Base-by-base conservation (phyloP, 2,888 invertebrate genomes). In the Lycia hirtaria region DNA sequence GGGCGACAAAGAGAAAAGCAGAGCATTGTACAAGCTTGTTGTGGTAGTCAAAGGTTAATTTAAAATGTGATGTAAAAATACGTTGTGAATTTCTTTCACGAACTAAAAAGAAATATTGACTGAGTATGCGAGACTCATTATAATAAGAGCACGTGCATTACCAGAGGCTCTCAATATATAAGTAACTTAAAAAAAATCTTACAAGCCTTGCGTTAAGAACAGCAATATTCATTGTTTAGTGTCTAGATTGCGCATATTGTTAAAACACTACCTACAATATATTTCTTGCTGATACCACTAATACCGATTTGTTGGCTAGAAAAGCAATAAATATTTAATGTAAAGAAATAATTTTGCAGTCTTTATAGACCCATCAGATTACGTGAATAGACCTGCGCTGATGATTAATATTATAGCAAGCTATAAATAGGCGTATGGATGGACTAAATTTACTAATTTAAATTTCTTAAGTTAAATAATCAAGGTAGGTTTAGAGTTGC, bases 121-220 rank as follows among this genome's bases (percentile, higher is more conserved):
- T 26, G 22, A 45, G 2, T 4, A 14, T 20, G 4, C 20, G 20
- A 32, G 32, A 20, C 22, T 45, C 19, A 19, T 35, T 20, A 32
- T 22, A 44, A 32, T 24, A n/a, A 33, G 28, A 38, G 51, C 60
- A 60, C 60, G 65, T 65, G 62, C 43, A 49, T 38, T 49, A 44
- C 62, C 60, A 26, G 48, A 58, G 56, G 65, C 40, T 26, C 30
- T 33, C 22, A 15, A 47, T 32, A 47, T 33, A 54, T 47, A 4
- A 14, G 15, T 20, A 20, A n/a, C 35, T 30, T 28, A 22, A 15
- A 37, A 9, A 52, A 4, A 37, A n/a, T n/a, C n/a, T n/a, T 37
- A 20, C 28, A 10, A 43, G 9, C 38, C 22, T 26, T 22, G 12
- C 10, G 24, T n/a, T 20, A 15, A 17, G 37, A 33, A 6, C 20